Evolutionary conservation across 1,140 invertebrate genomes (phyloP).

Genomic region (Propsilocerus akamusi): DNA sequence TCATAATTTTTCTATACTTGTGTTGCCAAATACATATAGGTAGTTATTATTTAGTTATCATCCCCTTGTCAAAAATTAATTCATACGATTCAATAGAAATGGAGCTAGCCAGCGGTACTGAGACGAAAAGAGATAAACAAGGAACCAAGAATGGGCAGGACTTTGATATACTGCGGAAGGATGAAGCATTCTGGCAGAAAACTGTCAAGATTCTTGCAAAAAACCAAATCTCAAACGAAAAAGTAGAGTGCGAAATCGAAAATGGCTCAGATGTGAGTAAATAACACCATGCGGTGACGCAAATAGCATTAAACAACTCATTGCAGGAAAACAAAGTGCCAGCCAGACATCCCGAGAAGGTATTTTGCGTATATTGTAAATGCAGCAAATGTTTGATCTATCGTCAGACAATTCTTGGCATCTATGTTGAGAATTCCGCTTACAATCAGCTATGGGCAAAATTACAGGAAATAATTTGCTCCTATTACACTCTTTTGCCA

Average conservation of each 20-base stretch:
- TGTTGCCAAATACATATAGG: too few species aligned
- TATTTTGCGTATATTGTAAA: constrained; percentile 23
- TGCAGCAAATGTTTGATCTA: constrained; percentile 23
- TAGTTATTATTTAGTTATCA: too few species aligned
- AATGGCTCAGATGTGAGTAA: neutral
- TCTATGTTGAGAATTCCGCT: constrained; percentile 23
- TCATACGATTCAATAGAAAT: too few species aligned
- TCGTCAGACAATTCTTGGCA: constrained; percentile 21
- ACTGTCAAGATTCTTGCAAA: neutral
- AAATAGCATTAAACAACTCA: neutral
- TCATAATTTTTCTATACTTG: too few species aligned
- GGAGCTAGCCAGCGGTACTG: too few species aligned
- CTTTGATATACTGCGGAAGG: neutral
- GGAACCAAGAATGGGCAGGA: too few species aligned
- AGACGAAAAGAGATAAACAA: too few species aligned
- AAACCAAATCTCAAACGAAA: neutral
- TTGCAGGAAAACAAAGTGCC: neutral
- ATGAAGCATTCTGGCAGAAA: neutral
- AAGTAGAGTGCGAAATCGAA: too few species aligned
- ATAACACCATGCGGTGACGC: neutral
- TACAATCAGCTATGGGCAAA: constrained; percentile 22
- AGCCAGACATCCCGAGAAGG: constrained; percentile 16
- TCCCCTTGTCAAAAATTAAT: too few species aligned
- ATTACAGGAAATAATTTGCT: constrained; percentile 20
- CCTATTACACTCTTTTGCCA: constrained; percentile 21